Percentiles rank a stretch among this genome's conserved stretches.
Conservation (phyloP, 2,888 invertebrate species). For the Lasioglossum calceatum region DNA sequence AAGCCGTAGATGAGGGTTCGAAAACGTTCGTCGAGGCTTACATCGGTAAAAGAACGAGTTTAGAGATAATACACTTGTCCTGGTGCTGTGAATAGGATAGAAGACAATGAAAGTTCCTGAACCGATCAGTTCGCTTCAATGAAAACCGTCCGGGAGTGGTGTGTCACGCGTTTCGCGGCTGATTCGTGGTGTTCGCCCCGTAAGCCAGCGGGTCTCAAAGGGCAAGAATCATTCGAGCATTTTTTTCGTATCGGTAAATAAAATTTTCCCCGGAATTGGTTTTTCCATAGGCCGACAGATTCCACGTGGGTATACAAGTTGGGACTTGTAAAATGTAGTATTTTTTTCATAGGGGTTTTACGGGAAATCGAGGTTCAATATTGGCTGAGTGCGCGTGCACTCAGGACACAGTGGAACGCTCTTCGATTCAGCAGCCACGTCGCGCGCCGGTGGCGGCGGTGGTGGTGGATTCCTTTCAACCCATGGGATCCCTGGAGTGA, state of each 20-base stretch:
- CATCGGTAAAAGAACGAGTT: constrained; percentile 5
- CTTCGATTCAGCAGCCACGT: neutral
- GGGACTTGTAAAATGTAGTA: neutral
- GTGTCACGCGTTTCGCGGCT: neutral
- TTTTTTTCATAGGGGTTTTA: neutral
- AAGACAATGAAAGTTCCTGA: constrained; percentile 14
- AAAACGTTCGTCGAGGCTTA: neutral
- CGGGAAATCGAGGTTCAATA: constrained; percentile 3
- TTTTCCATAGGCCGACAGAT: neutral
- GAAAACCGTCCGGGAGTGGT: neutral
- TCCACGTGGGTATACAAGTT: neutral
- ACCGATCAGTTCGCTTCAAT: neutral
- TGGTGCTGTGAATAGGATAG: neutral
- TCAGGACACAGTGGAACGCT: constrained; percentile 4
- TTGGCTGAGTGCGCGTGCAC: constrained; percentile 14
- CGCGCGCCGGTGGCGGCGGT: neutral
- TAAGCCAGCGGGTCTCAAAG: neutral
- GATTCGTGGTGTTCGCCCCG: neutral
- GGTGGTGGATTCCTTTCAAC: constrained; percentile 5
- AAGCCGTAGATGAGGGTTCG: neutral
- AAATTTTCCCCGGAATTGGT: neutral
- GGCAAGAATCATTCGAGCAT: neutral
- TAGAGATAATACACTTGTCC: neutral
- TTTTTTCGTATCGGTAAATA: neutral
- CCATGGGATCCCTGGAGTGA: neutral